Evolutionary conservation across 92 coral and sea anemone genomes (phyloP).

Genomic region (Micromussa lordhowensis): DNA sequence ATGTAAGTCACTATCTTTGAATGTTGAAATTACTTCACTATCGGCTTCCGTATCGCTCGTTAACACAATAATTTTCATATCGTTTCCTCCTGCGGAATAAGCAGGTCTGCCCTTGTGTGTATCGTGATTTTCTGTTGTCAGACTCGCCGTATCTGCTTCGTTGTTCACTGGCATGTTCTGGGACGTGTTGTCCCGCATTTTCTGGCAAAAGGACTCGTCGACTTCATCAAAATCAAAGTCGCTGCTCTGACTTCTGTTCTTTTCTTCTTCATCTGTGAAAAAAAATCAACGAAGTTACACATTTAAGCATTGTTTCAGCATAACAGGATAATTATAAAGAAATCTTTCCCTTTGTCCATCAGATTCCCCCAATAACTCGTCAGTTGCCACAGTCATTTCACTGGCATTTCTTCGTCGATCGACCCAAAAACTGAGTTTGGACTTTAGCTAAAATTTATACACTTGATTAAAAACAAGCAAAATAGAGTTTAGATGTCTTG

Average conservation of each 20-base stretch:
- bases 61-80: slow-evolving; percentile 51
- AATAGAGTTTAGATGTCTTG: no score
- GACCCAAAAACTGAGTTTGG: no score
- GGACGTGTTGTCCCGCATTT: slow-evolving; percentile 49
- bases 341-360: no score
- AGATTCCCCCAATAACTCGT: no score
- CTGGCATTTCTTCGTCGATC: no score
- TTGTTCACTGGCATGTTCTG: slow-evolving; percentile 8
- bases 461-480: no score
- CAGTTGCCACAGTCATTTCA: no score
- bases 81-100: not conserved
- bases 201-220: slow-evolving; percentile 61
- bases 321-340: no score
- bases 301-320: no score
- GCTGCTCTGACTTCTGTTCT: slow-evolving; percentile 55
- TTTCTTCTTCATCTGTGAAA: slow-evolving; percentile 54
- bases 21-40: not conserved
- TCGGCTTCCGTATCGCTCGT: slow-evolving; percentile 66
- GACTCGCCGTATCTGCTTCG: not conserved
- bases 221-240: slow-evolving; percentile 84
- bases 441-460: no score
- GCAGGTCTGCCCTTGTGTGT: not conserved
- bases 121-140: not conserved
- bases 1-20: slow-evolving; percentile 1
- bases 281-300: not conserved